These are phyloP conservation scores for Crocidura indochinensis DNA, from an alignment of 2,797 vertebrate species.

Conservation along the genomic window DNA sequence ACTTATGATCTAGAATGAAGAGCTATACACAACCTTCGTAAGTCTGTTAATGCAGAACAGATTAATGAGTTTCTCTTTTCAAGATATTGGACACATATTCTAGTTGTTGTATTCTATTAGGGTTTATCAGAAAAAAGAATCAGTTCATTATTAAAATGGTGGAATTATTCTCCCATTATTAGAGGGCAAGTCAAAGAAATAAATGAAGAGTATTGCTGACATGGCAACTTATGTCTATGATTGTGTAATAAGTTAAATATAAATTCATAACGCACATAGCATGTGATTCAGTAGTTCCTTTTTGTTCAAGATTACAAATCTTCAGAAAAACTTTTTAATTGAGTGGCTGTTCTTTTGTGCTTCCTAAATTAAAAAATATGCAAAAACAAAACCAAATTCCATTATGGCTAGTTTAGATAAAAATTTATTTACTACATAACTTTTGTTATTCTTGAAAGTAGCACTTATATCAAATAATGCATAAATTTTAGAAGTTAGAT, in stretches of 20 bases:
- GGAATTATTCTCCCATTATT: slow-evolving; percentile 21
- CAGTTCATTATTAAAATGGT: slow-evolving; percentile 34
- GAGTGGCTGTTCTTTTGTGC: slow-evolving; percentile 19
- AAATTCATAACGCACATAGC: slow-evolving; percentile 71
- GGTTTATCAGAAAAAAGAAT: slow-evolving; percentile 35
- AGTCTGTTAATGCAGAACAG: slow-evolving; percentile 53
- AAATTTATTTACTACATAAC: neutral
- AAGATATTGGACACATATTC: slow-evolving; percentile 27
- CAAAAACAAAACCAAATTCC: slow-evolving; percentile 26
- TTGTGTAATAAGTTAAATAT: slow-evolving; percentile 65
- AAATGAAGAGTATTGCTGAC: slow-evolving; percentile 58
- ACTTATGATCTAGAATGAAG: neutral
- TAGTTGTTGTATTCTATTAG: slow-evolving; percentile 43
- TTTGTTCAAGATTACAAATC: slow-evolving; percentile 44
- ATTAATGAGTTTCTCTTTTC: neutral
- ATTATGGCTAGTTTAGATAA: slow-evolving; percentile 48
- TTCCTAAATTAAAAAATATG: slow-evolving; percentile 49
- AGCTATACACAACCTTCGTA: slow-evolving; percentile 22
- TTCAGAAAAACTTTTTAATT: slow-evolving; percentile 74
- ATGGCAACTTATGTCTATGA: slow-evolving; percentile 67
- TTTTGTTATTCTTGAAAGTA: neutral
- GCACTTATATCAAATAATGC: neutral
- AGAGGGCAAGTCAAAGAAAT: neutral
- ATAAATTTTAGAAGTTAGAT: neutral
- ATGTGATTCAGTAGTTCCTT: slow-evolving; percentile 67